Base-by-base conservation (phyloP, 2,113 vertebrate genomes). In the Dasyornis broadbenti region DNA sequence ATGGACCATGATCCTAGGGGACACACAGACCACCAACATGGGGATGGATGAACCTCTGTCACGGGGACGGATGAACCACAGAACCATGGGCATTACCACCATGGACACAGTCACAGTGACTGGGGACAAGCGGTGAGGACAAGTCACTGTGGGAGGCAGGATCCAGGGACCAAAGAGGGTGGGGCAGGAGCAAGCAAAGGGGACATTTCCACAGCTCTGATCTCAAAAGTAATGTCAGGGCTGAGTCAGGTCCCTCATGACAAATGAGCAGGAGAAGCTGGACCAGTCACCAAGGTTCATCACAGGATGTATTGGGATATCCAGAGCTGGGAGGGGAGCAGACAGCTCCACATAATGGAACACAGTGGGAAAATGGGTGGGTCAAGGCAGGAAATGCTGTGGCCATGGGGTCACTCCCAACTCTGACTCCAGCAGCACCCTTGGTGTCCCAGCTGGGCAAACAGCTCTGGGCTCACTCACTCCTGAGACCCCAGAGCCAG, bases 221-320 rank as follows among this genome's bases (percentile, higher is more conserved):
- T 20, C n/a, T 70, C 4, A 2, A 56, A 39, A 14, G 66, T 10
- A 30, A 5, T 73, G 45, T 47, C 33, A 33, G n/a, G 26, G 28
- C 27, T 92, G 87, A 87, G 73, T 84, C 77, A 92, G 15, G 20
- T 54, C 52, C 52, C 79, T 53, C 49, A 8, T 5, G 42, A 44
- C 49, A 56, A 90, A 45, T 72, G 78, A 94, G 80, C 76, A 86
- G 80, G 50, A 77, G 37, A 31, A 54, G 54, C 4, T 73, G 73
- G 47, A 77, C 28, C 28, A 42, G 10, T 63, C 84, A 89, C 45
- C 39, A 45, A 50, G 37, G 24, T 40, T 78, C 54, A 57, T 42
- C 52, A 70, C 52, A 84, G 81, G 44, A 45, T 27, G 5, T 12
- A 40, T 5, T 14, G 5, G 47, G 65, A 85, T n/a, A 60, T 7